These are phyloP conservation scores for Sebastiscus albofasciatus DNA, from an alignment of 2,797 vertebrate species.

Conservation along the genomic window DNA sequence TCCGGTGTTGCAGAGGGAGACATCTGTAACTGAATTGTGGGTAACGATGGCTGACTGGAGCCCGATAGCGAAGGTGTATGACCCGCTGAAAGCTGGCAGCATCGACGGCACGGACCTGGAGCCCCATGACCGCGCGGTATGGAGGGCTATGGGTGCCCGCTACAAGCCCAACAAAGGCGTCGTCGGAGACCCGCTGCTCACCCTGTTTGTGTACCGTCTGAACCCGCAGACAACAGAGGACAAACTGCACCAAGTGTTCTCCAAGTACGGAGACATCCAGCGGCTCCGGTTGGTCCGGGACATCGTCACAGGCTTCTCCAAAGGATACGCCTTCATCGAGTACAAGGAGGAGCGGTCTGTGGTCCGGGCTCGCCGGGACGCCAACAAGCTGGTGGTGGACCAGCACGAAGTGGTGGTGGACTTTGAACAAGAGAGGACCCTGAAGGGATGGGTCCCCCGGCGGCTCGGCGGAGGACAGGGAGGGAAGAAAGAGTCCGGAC, in stretches of 20 bases:
- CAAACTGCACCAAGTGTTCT: constrained; percentile 89
- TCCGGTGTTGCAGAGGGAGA: rapidly evolving
- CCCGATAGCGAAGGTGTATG: constrained; percentile 92
- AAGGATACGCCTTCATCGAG: constrained; percentile 93
- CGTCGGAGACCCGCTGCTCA: constrained; percentile 90
- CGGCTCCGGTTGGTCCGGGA: constrained; percentile 91
- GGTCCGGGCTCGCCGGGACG: constrained; percentile 89
- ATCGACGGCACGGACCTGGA: constrained; percentile 95
- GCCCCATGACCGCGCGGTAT: constrained; percentile 93
- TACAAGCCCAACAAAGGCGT: constrained; percentile 93
- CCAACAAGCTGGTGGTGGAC: constrained; percentile 92
- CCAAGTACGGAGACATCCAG: constrained; percentile 91
- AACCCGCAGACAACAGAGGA: constrained; percentile 93
- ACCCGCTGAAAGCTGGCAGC: constrained; percentile 95
- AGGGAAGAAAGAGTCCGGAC: constrained; percentile 96
- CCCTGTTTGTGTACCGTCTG: constrained; percentile 90
- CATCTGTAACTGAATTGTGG: rapidly evolving
- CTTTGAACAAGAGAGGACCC: constrained; percentile 91
- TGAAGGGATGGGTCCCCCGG: constrained; percentile 94
- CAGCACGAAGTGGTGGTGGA: constrained; percentile 95
- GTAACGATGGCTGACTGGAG: constrained; percentile 91
- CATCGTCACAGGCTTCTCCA: constrained; percentile 93
- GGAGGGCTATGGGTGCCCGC: constrained; percentile 91
- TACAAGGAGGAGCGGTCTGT: constrained; percentile 93
- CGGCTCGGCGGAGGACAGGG: constrained; percentile 94